Evolutionary conservation across 2,113 vertebrate genomes (phyloP).

Genomic region (Talpa occidentalis): DNA sequence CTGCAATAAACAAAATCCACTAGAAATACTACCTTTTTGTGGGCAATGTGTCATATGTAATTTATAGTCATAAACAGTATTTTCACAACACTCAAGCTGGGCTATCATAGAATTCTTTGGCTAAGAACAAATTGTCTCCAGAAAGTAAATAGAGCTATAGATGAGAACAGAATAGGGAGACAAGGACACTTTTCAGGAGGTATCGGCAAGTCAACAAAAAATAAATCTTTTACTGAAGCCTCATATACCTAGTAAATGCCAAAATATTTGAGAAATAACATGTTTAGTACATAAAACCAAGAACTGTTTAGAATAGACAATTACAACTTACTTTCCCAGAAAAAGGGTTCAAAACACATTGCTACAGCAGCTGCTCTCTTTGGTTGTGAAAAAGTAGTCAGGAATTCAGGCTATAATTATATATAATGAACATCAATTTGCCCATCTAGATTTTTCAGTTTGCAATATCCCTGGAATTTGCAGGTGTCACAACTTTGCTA

Average conservation of each 20-base stretch:
- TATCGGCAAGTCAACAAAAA: not conserved
- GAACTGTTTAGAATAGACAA: not conserved
- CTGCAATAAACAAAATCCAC: not conserved
- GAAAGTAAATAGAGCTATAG: not conserved
- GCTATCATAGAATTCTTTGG: not conserved
- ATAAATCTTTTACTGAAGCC: not conserved
- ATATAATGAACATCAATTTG: constrained; percentile 76
- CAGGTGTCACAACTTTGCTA: constrained; percentile 61
- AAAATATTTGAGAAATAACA: not conserved
- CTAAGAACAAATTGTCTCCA: not conserved
- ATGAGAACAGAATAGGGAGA: not conserved
- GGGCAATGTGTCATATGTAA: not conserved
- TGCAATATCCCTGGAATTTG: constrained; percentile 57
- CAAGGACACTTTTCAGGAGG: not conserved
- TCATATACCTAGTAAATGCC: not conserved
- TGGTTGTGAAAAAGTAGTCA: constrained; percentile 4
- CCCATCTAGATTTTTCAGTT: constrained; percentile 59
- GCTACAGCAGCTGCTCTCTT: not conserved
- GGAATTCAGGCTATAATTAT: constrained; percentile 62
- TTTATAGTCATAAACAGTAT: not conserved
- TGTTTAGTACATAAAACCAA: constrained; percentile 1
- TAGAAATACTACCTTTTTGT: constrained; percentile 13
- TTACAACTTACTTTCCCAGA: not conserved
- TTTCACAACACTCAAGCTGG: not conserved
- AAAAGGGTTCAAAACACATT: not conserved